Conservation (phyloP, 2,797 vertebrate species). For the Novumbra hubbsi region DNA sequence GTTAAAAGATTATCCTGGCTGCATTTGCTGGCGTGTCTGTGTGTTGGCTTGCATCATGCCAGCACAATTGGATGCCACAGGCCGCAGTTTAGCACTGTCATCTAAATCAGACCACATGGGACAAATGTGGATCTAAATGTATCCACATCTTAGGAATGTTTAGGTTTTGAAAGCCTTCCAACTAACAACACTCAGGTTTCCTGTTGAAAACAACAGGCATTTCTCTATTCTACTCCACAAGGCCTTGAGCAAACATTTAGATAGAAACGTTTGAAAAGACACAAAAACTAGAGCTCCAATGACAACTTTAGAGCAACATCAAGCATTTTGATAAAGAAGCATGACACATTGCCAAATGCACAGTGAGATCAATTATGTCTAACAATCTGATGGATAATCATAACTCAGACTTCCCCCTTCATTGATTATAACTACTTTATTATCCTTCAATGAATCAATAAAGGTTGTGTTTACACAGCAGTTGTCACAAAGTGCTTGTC, state of each 20-base stretch:
- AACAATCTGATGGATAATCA: not conserved
- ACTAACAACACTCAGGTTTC: not conserved
- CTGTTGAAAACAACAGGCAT: not conserved
- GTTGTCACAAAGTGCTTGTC: no score
- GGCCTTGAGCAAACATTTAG: constrained; percentile 1
- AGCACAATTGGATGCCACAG: not conserved
- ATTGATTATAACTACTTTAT: no score
- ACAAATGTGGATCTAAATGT: not conserved
- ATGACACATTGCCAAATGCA: not conserved
- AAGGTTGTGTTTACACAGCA: no score
- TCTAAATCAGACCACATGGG: not conserved
- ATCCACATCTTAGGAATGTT: not conserved
- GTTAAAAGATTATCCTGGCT: not conserved
- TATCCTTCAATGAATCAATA: no score
- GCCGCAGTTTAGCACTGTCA: not conserved
- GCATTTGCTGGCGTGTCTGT: not conserved
- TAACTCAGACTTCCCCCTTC: not conserved
- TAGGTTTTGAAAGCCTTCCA: not conserved
- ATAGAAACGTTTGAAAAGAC: constrained; percentile 17
- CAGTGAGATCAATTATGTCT: not conserved
- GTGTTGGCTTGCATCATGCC: constrained; percentile 1
- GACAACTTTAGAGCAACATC: constrained; percentile 13
- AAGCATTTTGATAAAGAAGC: not conserved
- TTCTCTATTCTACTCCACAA: constrained; percentile 10
- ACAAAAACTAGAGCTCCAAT: not conserved